These are phyloP conservation scores for Sisyra terminalis DNA, from an alignment of 2,888 invertebrate species.

Conservation along the genomic window DNA sequence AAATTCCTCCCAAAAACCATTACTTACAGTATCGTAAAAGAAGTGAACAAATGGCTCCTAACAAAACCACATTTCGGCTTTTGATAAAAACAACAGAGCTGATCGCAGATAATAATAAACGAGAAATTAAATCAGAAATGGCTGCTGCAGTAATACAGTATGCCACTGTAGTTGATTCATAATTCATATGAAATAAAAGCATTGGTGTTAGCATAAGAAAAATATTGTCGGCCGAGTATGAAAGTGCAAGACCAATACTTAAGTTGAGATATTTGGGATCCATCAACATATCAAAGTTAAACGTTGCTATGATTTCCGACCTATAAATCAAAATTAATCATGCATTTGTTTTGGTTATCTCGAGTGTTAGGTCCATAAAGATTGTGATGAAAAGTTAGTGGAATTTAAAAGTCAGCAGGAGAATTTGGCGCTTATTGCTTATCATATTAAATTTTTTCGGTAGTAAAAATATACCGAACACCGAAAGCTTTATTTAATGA, in stretches of 20 bases:
- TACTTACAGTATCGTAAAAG: conserved; percentile 46
- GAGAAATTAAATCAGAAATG: conserved; percentile 46
- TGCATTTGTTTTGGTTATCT: no score
- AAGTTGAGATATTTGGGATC: conserved; percentile 52
- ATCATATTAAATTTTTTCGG: no score
- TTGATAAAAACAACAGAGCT: conserved; percentile 42
- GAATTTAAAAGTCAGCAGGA: no score
- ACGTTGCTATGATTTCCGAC: conserved; percentile 31
- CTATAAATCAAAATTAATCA: no score
- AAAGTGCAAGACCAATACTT: conserved; percentile 48
- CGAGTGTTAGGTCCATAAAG: no score
- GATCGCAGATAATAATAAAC: conserved; percentile 42
- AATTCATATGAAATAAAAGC: conserved; percentile 38
- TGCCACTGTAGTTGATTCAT: conserved; percentile 40
- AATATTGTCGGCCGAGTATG: conserved; percentile 49
- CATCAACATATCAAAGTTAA: conserved; percentile 44
- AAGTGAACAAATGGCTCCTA: conserved; percentile 45
- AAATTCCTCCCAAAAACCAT: no score
- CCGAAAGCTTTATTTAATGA: no score
- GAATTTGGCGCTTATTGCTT: no score
- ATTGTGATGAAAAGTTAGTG: no score
- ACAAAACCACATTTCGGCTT: conserved; percentile 45
- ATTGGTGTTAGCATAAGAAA: conserved; percentile 54
- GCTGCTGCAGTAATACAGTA: conserved; percentile 52
- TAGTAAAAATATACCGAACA: no score